Base-by-base conservation (phyloP, 1,140 invertebrate genomes). In the Atta texana region DNA sequence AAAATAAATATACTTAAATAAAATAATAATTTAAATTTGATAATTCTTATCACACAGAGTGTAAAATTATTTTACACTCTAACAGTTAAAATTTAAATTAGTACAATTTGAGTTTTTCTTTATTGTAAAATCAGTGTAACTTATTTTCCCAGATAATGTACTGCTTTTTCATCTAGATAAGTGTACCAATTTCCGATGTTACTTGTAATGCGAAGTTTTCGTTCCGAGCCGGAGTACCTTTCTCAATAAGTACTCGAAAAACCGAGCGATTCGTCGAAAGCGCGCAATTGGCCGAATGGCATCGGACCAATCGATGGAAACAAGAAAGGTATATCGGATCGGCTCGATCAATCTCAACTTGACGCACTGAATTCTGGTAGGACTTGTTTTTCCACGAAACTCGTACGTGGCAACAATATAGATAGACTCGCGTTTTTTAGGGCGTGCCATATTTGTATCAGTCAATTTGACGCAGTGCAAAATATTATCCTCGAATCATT, bases 391-490 rank as follows among this genome's bases (percentile, higher is more conserved):
- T 87, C 57, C 61, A 49, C 57, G 16, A 85, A 86, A 88, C 78
- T 88, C 78, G 88, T 91, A 91, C 90, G 87, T 89, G 86, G 85
- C 82, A 80, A 81, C 55, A 71, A 80, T 84, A 74, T 61, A 82
- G 55, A 84, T 84, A 57, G 39, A 5, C 39, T 84, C 8, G 44
- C 4, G 18, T 84, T 84, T 74, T 71, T 84, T 82, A 82, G 24
- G 6, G 1, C 3, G 21, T 57, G 34, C 68, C 78, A 18, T 82
- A 72, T 82, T 82, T 72, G 68, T 82, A 59, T 7, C 55, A 53
- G 7, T 72, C 34, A 82, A 82, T 82, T 82, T 82, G 78, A 7
- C 24, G 10, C 10, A 39, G 49, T 31, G 21, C 18, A 72, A 82
- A 57, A 82, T 80, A 59, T 59, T 28, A 34, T 7, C 28, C 18